Evolutionary conservation across 2,888 invertebrate species (phyloP).

Genomic region (Aproaerema taeniolella): DNA sequence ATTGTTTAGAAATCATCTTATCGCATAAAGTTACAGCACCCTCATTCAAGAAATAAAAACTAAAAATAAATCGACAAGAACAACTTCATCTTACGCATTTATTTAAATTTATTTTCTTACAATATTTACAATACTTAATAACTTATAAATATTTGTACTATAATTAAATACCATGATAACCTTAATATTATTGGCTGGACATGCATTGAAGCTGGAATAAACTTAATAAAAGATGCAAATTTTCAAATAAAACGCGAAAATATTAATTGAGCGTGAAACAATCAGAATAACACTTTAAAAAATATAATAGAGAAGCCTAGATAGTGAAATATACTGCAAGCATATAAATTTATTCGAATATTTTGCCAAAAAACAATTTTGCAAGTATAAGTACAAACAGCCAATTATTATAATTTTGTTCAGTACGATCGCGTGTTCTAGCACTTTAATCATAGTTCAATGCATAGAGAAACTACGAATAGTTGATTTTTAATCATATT

Average conservation of each 20-base stretch:
- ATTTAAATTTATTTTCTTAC: neutral
- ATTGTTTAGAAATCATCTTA: too few species aligned
- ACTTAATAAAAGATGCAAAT: too few species aligned
- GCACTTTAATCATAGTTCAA: conserved; percentile 44
- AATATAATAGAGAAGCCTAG: too few species aligned
- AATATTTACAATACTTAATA: neutral
- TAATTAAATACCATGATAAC: neutral
- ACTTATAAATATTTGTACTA: neutral
- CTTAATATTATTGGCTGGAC: neutral
- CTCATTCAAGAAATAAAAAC: too few species aligned
- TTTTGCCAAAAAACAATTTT: conserved; percentile 26
- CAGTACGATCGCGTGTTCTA: conserved; percentile 65
- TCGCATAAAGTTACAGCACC: too few species aligned
- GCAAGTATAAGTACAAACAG: conserved; percentile 66
- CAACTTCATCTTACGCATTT: too few species aligned
- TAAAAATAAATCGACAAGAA: too few species aligned
- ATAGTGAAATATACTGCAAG: too few species aligned
- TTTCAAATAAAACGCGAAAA: too few species aligned
- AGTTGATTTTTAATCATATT: conserved; percentile 34
- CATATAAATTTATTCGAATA: too few species aligned
- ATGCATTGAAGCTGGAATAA: conserved; percentile 1
- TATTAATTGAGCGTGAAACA: too few species aligned
- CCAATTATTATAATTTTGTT: conserved; percentile 53
- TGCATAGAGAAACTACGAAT: conserved; percentile 45
- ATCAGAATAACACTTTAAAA: too few species aligned